Evolutionary conservation across 37 sponge, comb jelly and placozoan species (phyloP).

Genomic region (Eunapius fragilis): DNA sequence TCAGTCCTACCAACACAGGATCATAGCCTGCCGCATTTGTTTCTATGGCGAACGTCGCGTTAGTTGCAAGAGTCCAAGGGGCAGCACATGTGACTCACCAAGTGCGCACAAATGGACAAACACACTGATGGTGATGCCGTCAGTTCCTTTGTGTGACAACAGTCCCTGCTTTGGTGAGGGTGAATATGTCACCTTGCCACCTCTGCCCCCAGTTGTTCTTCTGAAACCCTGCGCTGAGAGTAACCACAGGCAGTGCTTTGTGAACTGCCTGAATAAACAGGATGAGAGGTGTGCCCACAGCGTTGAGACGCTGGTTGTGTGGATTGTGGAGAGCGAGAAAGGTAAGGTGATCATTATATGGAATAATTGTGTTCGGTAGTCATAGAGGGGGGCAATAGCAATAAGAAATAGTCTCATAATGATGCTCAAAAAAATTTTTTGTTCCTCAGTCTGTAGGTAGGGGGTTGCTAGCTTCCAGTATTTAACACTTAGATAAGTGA

Average conservation of each 20-base stretch:
- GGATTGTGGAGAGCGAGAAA: conserved; percentile 72
- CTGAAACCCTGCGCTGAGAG: conserved; percentile 33
- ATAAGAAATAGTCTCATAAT: too few species aligned
- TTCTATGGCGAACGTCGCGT: conserved; percentile 55
- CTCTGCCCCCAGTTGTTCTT: conserved; percentile 48
- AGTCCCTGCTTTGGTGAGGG: conserved; percentile 38
- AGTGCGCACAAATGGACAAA: conserved; percentile 39
- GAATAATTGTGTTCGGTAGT: too few species aligned
- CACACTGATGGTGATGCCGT: conserved; percentile 52
- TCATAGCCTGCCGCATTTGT: conserved; percentile 44
- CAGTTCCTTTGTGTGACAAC: conserved; percentile 24
- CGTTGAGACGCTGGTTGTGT: conserved; percentile 70
- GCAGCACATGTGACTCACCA: not conserved
- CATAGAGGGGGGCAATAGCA: too few species aligned
- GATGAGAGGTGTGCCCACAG: conserved; percentile 63
- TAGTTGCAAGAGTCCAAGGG: not conserved
- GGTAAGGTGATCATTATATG: conserved; percentile 14
- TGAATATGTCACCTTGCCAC: conserved; percentile 39
- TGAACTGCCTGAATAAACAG: conserved; percentile 22
- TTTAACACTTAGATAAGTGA: too few species aligned
- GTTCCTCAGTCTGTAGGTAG: too few species aligned
- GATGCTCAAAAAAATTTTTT: too few species aligned
- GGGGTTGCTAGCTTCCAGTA: too few species aligned
- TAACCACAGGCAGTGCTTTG: conserved; percentile 67
- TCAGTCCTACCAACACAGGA: conserved; percentile 3